These are phyloP conservation scores for Tupaia tana DNA, from an alignment of 2,113 vertebrate species.

Conservation along the genomic window DNA sequence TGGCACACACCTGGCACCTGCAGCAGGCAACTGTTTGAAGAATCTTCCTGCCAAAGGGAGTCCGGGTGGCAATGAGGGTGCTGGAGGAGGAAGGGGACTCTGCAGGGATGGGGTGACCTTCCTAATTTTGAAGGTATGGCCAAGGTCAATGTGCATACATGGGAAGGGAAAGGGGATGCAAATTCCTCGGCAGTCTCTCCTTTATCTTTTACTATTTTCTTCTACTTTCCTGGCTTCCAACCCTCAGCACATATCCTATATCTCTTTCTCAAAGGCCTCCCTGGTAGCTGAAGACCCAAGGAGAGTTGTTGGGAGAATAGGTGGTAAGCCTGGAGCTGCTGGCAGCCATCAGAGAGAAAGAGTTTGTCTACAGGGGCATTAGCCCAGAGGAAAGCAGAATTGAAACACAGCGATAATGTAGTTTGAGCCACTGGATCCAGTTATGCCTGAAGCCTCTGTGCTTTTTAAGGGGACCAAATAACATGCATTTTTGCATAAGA, in stretches of 20 bases:
- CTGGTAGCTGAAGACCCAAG: conserved; percentile 7
- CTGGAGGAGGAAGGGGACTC: not conserved
- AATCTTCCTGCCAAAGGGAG: conserved; percentile 3
- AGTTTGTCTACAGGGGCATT: not conserved
- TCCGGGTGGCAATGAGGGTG: not conserved
- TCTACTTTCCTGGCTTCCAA: not conserved
- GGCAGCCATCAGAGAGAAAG: not conserved
- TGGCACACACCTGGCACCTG: conserved; percentile 33
- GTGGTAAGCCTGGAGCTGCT: not conserved
- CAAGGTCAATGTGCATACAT: not conserved
- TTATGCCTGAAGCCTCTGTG: not conserved
- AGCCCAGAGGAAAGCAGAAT: not conserved
- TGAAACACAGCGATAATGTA: not conserved
- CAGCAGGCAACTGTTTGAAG: conserved; percentile 17
- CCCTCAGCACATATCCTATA: not conserved
- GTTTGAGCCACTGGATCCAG: not conserved
- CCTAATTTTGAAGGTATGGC: not conserved
- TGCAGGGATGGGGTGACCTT: not conserved
- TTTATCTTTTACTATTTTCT: not conserved
- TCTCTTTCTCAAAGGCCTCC: not conserved
- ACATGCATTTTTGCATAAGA: conserved; percentile 28
- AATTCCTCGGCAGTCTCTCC: not conserved
- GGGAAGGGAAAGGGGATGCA: not conserved
- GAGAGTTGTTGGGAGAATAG: not conserved
- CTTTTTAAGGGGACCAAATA: not conserved